phyloP scores from a whole-genome alignment of 1,140 invertebrate species.

The Cryptotermes secundus region DNA sequence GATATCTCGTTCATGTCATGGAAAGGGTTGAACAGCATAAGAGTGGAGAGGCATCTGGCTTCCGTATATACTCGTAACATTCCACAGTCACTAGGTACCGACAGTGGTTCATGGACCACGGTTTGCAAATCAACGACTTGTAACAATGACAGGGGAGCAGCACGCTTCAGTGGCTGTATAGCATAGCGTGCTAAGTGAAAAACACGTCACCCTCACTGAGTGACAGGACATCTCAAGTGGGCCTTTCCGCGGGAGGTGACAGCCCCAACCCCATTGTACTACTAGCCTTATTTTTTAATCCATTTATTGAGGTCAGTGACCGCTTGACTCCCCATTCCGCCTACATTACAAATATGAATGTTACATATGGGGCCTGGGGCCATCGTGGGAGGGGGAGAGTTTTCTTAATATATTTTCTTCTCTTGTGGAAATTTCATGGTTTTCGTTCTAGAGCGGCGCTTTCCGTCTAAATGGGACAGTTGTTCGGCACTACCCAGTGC shows the following conservation, averaged over 20 bases:
- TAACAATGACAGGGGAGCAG: neutral
- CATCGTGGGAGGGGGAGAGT: neutral
- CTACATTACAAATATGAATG: constrained; percentile 12
- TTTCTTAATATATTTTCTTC: constrained; percentile 15
- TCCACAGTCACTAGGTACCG: no score
- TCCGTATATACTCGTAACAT: no score
- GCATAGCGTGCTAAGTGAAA: neutral
- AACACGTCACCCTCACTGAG: neutral
- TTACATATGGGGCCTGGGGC: neutral
- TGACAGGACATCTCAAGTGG: neutral
- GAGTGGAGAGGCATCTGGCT: no score
- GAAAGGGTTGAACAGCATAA: no score
- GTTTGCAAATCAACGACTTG: neutral
- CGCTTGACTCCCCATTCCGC: neutral
- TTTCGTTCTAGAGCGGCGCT: neutral
- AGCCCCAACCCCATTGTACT: neutral
- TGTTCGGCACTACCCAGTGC: neutral
- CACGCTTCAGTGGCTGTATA: neutral
- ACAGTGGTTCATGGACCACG: neutral
- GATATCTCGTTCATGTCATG: no score
- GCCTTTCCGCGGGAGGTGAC: neutral
- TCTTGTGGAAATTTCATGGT: neutral
- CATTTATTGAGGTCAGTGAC: constrained; percentile 16
- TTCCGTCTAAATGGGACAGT: neutral
- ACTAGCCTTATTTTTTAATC: neutral